Evolutionary conservation across 2,797 vertebrate species (phyloP), one percentile per base, ranked within the genome.

Genomic region (Ctenosaura bakeri): DNA sequence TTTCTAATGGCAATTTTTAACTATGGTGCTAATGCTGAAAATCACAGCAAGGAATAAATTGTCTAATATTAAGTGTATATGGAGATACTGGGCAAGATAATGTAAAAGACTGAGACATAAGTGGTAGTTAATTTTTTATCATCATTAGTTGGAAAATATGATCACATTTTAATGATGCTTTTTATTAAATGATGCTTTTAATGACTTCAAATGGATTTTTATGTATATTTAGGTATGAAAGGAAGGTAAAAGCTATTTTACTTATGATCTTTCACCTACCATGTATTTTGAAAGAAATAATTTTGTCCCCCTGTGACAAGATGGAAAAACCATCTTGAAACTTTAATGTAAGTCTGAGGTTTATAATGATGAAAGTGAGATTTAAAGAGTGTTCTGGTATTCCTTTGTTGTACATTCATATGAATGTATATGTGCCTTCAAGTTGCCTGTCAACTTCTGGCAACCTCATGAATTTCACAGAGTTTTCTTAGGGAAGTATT

Each of bases 291-390:
- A 90, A 6, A 20, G 16, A 90, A 16, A 89, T 32, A 12, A 24
- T 85, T 91, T 86, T 88, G 32, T 20, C 35, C 0, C 12, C 81
- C 87, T 3, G 84, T 54, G 50, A 94, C 86, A 82, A 82, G 38
- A 85, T 86, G 73, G 54, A 29, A 69, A 69, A 46, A 80, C 29
- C 64, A 66, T 1, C 29, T 93, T 84, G 83, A 90, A 93, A 85
- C 24, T 5, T 38, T 86, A 92, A 46, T 62, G 1, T 78, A 82
- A 29, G 20, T 90, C 77, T 86, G 73, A 2, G 26, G 82, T 46
- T 76, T 93, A 88, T 54, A 71, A 81, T 81, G 66, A 79, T 90
- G 86, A 93, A 94, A 79, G 59, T 69, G 56, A 92, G 38, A 89
- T 88, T 85, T n/a, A 69, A 78, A 91, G 62, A n/a, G 32, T 6